Evolutionary conservation across 2,888 invertebrate species (phyloP).

Genomic region (Euzetes globulus): DNA sequence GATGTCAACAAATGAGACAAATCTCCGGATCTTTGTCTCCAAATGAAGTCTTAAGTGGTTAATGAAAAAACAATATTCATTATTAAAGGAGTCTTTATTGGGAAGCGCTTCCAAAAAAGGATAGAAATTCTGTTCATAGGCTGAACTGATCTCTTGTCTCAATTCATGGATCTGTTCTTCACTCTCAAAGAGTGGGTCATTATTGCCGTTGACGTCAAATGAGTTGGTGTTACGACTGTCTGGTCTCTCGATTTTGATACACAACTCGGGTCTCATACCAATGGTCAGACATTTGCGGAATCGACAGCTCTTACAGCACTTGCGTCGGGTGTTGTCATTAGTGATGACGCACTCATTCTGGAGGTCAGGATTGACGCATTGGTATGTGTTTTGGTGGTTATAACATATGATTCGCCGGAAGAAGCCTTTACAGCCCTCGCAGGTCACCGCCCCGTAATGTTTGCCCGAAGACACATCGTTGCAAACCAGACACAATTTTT

Average conservation of each 20-base stretch:
- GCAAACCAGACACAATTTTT: conserved; percentile 26
- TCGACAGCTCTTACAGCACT: conserved; percentile 95
- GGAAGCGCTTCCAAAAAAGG: neutral
- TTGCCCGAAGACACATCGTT: conserved; percentile 53
- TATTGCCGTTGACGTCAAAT: neutral
- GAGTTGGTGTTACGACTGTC: neutral
- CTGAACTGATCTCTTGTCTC: neutral
- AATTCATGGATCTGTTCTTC: neutral
- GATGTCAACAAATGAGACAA: neutral
- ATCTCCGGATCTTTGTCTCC: neutral
- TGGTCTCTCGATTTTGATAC: neutral
- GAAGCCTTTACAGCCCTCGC: conserved; percentile 95
- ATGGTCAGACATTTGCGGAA: conserved; percentile 93
- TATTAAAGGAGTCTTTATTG: neutral
- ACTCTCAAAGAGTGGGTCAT: neutral
- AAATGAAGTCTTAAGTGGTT: neutral
- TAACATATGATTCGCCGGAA: conserved; percentile 91
- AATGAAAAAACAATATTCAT: neutral
- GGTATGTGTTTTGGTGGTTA: neutral
- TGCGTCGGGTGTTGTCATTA: conserved; percentile 51
- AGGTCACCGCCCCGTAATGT: conserved; percentile 82
- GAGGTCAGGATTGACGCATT: neutral
- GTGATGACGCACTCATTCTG: neutral
- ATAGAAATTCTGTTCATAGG: neutral
- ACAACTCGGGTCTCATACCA: conserved; percentile 62